Evolutionary conservation across 2,888 invertebrate genomes (phyloP).

Genomic region (Exocentrus adspersus): DNA sequence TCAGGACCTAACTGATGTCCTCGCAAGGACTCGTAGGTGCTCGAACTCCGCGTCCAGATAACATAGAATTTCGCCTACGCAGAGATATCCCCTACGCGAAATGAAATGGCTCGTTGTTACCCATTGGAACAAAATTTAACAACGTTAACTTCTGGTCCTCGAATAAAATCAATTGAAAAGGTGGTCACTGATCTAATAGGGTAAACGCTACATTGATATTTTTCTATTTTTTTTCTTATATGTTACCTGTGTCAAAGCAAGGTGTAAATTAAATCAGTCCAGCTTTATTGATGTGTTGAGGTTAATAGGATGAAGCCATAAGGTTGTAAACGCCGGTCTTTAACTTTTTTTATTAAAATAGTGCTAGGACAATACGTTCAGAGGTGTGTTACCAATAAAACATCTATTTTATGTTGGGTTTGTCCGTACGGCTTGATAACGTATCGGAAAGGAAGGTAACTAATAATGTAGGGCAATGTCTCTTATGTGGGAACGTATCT

Average conservation of each 20-base stretch:
- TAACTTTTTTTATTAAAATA: slow-evolving; percentile 11
- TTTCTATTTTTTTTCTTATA: too few species aligned
- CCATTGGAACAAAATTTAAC: too few species aligned
- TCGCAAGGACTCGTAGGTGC: slow-evolving; percentile 46
- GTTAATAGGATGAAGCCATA: slow-evolving; percentile 1
- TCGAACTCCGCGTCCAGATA: slow-evolving; percentile 32
- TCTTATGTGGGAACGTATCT: too few species aligned
- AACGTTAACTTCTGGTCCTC: too few species aligned
- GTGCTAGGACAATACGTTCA: slow-evolving; percentile 1
- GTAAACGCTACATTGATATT: too few species aligned
- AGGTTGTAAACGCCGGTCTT: slow-evolving; percentile 23
- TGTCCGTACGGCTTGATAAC: not conserved
- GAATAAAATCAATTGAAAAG: slow-evolving; percentile 12
- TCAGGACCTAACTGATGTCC: slow-evolving; percentile 46
- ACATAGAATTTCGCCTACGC: slow-evolving; percentile 47
- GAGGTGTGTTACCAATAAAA: not conserved
- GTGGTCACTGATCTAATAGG: slow-evolving; percentile 7
- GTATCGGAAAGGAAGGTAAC: too few species aligned
- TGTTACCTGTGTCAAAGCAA: too few species aligned
- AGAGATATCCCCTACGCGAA: slow-evolving; percentile 10
- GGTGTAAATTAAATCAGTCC: slow-evolving; percentile 7
- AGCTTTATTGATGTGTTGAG: slow-evolving; percentile 31
- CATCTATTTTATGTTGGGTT: not conserved
- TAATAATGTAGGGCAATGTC: too few species aligned
- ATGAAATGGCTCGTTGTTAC: too few species aligned